These are phyloP conservation scores for Diadophis punctatus DNA, from an alignment of 2,113 vertebrate genomes.

Conservation along the genomic window DNA sequence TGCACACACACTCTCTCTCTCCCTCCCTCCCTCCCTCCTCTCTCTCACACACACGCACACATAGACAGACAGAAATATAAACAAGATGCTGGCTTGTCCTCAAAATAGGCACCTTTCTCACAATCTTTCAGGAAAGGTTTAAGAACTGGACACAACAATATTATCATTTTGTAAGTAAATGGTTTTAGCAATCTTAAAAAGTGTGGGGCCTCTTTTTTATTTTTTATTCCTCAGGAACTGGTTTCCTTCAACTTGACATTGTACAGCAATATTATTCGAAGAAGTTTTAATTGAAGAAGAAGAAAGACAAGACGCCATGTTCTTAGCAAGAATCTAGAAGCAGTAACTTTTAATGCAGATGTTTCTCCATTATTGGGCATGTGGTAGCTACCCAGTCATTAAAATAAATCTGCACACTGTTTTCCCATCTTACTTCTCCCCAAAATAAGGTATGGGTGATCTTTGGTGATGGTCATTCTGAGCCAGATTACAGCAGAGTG, in stretches of 20 bases:
- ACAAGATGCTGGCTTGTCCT: not conserved
- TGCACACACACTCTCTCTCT: not conserved
- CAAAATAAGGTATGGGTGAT: not conserved
- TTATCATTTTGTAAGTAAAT: slow-evolving; percentile 4
- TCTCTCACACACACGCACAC: not conserved
- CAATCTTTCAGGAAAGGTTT: fast-evolving
- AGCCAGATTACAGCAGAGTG: not conserved
- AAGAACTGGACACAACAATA: not conserved
- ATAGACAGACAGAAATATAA: not conserved
- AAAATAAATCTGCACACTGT: slow-evolving; percentile 7
- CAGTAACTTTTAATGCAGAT: slow-evolving; percentile 27
- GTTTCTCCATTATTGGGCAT: not conserved
- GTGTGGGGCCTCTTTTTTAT: not conserved
- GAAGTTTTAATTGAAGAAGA: slow-evolving; percentile 10
- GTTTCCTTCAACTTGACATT: slow-evolving; percentile 21
- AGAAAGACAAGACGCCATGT: slow-evolving; percentile 22
- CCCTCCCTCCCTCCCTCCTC: not conserved
- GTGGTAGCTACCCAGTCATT: not conserved
- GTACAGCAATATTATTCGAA: slow-evolving; percentile 15
- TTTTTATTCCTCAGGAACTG: slow-evolving; percentile 7
- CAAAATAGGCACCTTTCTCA: not conserved
- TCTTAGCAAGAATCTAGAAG: slow-evolving; percentile 20
- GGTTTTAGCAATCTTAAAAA: not conserved
- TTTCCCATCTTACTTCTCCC: not conserved
- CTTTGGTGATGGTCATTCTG: not conserved